Percentiles rank a stretch among this genome's conserved stretches.
Conservation (phyloP, 2,113 vertebrate species). For the Opisthocomus hoazin region DNA sequence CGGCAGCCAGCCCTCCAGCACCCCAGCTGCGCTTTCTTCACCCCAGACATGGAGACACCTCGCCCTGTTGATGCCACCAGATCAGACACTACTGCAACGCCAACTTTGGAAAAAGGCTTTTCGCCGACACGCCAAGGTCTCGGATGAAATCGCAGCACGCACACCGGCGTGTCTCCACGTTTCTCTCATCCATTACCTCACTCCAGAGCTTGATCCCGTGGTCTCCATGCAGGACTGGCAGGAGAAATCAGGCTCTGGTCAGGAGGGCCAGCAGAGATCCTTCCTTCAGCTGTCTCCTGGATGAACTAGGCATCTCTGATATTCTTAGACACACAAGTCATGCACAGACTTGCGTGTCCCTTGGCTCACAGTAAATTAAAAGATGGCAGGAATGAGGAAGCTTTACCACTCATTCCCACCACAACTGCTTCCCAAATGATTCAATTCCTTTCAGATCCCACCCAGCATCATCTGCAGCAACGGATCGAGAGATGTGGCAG, state of each 20-base stretch:
- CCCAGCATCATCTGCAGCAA: neutral
- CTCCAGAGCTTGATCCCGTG: neutral
- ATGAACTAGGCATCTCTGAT: neutral
- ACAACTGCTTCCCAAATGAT: neutral
- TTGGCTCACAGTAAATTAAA: neutral
- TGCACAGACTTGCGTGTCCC: neutral
- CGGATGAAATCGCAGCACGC: accelerated
- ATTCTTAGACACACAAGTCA: neutral
- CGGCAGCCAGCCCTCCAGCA: neutral
- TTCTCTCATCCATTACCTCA: neutral
- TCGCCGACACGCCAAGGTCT: neutral
- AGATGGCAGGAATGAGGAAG: neutral
- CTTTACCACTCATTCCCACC: neutral
- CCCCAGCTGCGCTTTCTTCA: neutral
- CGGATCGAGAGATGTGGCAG: neutral
- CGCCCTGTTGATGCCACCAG: neutral
- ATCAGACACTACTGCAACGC: neutral
- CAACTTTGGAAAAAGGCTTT: neutral
- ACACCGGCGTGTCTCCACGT: accelerated
- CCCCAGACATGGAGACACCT: neutral
- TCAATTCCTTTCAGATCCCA: neutral
- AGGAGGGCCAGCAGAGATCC: neutral
- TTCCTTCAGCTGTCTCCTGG: neutral
- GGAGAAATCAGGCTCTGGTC: neutral
- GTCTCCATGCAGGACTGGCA: neutral